phyloP scores from a whole-genome alignment of 2,113 vertebrate genomes.

The Pseudonaja textilis region DNA sequence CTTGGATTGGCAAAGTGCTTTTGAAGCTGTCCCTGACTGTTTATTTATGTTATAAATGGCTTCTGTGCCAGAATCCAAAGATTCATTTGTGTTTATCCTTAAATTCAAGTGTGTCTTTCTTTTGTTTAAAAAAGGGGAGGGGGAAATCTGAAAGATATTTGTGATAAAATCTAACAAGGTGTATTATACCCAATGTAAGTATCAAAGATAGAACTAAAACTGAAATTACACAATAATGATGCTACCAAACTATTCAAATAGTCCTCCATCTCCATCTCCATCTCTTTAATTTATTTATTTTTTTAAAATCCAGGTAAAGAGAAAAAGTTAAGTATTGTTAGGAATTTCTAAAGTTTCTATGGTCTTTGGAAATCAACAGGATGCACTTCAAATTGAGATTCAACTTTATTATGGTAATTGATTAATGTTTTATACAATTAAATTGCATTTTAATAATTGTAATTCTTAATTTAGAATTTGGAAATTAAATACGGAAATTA shows the following conservation, averaged over 20 bases:
- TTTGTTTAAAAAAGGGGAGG: background rate
- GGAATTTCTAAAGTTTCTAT: background rate
- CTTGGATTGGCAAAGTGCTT: slow-evolving; percentile 3
- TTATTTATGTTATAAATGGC: slow-evolving; percentile 23
- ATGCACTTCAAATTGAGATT: background rate
- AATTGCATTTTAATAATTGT: background rate
- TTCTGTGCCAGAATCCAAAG: slow-evolving; percentile 11
- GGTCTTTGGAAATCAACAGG: background rate
- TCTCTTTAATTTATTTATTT: background rate
- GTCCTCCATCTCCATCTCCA: background rate
- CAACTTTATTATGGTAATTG: background rate
- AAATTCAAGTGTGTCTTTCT: rapidly evolving
- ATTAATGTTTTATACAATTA: background rate
- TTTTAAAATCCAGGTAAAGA: background rate
- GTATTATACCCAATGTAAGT: background rate
- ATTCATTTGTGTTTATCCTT: background rate
- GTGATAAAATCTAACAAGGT: background rate
- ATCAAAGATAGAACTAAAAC: background rate
- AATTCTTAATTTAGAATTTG: background rate
- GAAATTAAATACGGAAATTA: background rate
- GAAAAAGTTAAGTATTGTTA: background rate
- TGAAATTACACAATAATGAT: background rate
- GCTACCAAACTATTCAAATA: background rate
- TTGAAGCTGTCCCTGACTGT: slow-evolving; percentile 6
- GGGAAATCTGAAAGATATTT: slow-evolving; percentile 4